Conservation (phyloP, 2,113 vertebrate genomes). For the Callipepla squamata region DNA sequence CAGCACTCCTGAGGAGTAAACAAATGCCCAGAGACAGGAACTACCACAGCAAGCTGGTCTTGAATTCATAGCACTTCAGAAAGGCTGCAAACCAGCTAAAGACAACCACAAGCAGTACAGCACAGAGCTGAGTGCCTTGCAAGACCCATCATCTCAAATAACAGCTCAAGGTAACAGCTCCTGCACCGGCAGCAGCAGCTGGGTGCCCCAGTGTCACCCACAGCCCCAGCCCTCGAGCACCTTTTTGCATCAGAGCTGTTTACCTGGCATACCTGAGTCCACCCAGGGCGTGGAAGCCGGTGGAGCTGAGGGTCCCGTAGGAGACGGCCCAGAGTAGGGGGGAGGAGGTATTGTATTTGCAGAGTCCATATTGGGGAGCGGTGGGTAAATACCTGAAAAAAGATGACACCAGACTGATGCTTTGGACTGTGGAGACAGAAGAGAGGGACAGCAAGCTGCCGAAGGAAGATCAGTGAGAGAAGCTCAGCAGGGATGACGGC, state of each 20-base stretch:
- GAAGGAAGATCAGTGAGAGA: background rate
- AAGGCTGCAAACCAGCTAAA: background rate
- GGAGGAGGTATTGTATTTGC: constrained; percentile 86
- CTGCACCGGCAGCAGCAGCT: background rate
- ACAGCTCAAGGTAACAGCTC: background rate
- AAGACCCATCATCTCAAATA: background rate
- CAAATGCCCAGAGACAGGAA: background rate
- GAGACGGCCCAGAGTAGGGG: constrained; percentile 80
- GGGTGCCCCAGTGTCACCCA: rapidly evolving
- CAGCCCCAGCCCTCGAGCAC: background rate
- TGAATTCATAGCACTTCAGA: background rate
- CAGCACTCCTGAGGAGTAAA: background rate
- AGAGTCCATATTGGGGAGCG: constrained; percentile 68
- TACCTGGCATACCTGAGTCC: constrained; percentile 71
- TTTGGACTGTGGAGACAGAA: background rate
- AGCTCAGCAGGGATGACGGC: background rate
- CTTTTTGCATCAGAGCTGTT: background rate
- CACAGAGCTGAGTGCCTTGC: background rate
- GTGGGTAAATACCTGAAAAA: constrained; percentile 81
- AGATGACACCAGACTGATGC: background rate
- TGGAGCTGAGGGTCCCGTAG: constrained; percentile 55
- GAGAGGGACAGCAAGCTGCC: background rate
- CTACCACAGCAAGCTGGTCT: background rate
- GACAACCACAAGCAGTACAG: background rate
- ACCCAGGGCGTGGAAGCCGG: background rate